phyloP scores from a whole-genome alignment of 1,140 invertebrate species.

The Drosophila nasuta region DNA sequence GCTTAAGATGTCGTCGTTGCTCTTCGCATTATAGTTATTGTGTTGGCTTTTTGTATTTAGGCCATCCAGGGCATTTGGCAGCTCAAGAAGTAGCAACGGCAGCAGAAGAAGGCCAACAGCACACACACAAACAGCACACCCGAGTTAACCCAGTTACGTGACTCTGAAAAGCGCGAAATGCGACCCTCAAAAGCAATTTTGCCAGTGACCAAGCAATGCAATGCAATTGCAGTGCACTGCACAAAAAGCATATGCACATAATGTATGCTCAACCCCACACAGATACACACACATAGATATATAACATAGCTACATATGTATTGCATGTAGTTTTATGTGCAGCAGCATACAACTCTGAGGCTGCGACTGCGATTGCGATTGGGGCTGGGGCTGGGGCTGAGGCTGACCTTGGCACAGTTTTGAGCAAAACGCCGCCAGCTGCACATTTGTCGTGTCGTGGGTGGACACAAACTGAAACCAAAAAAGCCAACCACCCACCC shows the following conservation, averaged over 20 bases:
- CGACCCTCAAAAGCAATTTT: slow-evolving; percentile 75
- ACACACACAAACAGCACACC: slow-evolving; percentile 15
- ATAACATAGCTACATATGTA: slow-evolving; percentile 47
- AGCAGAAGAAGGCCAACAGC: slow-evolving; percentile 61
- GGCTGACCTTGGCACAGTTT: slow-evolving; percentile 46
- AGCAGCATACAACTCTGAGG: slow-evolving; percentile 23
- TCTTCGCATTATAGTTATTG: slow-evolving; percentile 1
- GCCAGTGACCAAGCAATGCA: slow-evolving; percentile 48
- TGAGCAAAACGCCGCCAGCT: slow-evolving; percentile 35
- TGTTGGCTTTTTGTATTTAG: slow-evolving; percentile 27
- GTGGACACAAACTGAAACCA: slow-evolving; percentile 16
- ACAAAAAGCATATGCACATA: slow-evolving; percentile 44
- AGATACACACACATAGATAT: slow-evolving; percentile 32
- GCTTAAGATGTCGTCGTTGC: not conserved
- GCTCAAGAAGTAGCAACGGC: no score
- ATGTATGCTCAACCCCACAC: slow-evolving; percentile 3
- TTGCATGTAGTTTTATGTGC: not conserved
- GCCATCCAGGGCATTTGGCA: slow-evolving; percentile 28
- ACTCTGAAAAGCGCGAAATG: slow-evolving; percentile 73
- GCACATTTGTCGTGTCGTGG: slow-evolving; percentile 40
- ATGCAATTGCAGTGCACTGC: slow-evolving; percentile 41
- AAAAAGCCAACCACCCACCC: slow-evolving; percentile 1
- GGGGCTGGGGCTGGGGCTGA: slow-evolving; percentile 20
- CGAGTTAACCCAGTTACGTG: slow-evolving; percentile 77
- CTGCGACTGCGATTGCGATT: slow-evolving; percentile 42